A percentile compares a stretch with the other conserved stretches of the same genome.
These are phyloP conservation scores for Pyralis farinalis DNA, from an alignment of 2,888 invertebrate species.

Conservation along the genomic window DNA sequence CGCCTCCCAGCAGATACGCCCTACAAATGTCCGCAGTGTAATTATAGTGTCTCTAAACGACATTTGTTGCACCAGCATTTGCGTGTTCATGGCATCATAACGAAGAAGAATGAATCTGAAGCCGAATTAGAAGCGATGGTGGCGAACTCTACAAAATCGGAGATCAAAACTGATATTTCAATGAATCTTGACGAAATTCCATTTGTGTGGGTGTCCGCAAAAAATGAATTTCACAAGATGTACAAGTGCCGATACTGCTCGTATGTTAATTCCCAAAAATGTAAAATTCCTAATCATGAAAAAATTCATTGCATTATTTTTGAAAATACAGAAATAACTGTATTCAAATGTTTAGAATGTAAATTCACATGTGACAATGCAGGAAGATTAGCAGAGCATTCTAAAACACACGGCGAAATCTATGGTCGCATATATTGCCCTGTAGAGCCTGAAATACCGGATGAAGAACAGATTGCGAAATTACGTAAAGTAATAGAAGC, in stretches of 20 bases:
- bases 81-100: constrained; percentile 84
- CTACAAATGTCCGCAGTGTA: constrained; percentile 91
- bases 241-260: constrained; percentile 92
- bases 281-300: constrained; percentile 91
- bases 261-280: constrained; percentile 89
- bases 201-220: constrained; percentile 88
- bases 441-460: constrained; percentile 83
- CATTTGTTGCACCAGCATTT: constrained; percentile 92
- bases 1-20: constrained; percentile 84
- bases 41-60: constrained; percentile 90
- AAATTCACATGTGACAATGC: constrained; percentile 89
- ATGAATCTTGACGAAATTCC: constrained; percentile 83
- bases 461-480: constrained; percentile 83
- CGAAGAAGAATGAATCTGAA: constrained; percentile 65
- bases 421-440: constrained; percentile 87
- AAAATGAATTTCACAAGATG: constrained; percentile 88
- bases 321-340: constrained; percentile 75
- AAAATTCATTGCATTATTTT: constrained; percentile 84
- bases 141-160: constrained; percentile 32
- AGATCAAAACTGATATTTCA: constrained; percentile 37
- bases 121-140: constrained; percentile 57
- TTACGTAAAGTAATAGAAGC: constrained; percentile 61
- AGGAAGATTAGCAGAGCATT: constrained; percentile 85
- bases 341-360: constrained; percentile 87
- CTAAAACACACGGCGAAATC: constrained; percentile 87